Base-by-base conservation (phyloP, 2,888 invertebrate species). In the Cryptus viduatorius region DNA sequence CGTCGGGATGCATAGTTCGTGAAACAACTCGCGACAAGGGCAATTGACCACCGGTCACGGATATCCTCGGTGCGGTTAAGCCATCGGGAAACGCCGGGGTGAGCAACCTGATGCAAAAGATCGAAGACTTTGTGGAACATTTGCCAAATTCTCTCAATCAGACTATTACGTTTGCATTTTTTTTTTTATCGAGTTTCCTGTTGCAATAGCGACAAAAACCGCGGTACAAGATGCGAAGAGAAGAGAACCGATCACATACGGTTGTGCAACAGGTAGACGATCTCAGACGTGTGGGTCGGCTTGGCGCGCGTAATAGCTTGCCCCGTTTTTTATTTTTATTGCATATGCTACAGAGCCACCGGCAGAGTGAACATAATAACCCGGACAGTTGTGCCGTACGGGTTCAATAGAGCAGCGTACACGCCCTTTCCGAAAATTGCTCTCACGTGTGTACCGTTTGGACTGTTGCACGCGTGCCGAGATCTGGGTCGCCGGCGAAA, bases 1-100 rank as follows among this genome's bases (percentile, higher is more conserved):
- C 98, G 91, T 98, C 98, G 50, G 98, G 97, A 94, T 98, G 98
- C 96, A 98, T 97, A 53, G 97, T 98, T 73, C 98, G 96, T 19
- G 98, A 98, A 19, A 98, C 98, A 64, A 98, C 95, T 64, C 98
- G 96, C 0, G 98, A 96, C 82, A 96, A 95, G 0, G 98, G 98
- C 86, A 98, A 94, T 85, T 96, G 95, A 79, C 95, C 96, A 2
- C 98, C 97, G 14, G 97, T 96, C 82, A 96, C 95, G 19, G 97
- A 96, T 87, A 97, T 96, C 83, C 98, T 96, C 0, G 98, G 98
- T 0, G 97, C 95, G 90, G 96, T 96, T 93, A 98, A 96, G 14
- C 98, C 97, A 91, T 98, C 98, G 31, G 97, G 95, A 93, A 97
- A 98, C 0, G 97, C 95, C 0, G 98, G 98, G 1, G 97, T 97